Evolutionary conservation across 1,140 invertebrate species (phyloP), one percentile per base, ranked within the genome.

Genomic region (Camponotus floridanus): DNA sequence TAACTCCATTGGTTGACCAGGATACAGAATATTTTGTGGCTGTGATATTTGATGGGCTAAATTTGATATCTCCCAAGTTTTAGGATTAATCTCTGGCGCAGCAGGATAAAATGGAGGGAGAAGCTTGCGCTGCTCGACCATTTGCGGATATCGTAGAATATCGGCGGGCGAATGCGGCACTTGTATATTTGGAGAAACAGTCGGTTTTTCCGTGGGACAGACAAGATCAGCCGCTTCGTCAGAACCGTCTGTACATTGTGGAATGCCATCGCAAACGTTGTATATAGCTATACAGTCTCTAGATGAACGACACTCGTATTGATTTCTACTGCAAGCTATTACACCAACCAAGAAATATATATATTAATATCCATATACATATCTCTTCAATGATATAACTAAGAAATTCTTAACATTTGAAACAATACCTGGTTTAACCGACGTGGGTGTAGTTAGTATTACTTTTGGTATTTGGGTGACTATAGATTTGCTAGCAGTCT

Each of bases 271-370:
- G 92, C 99, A 99, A 3, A 98, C 98, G 94, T 99, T 99, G 94
- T 99, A 99, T 88, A 98, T 97, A 2, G 98, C 98, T 88, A 99
- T 99, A 92, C 99, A 99, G 93, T 99, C 98, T 36, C 97, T 96
- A 36, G 97, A 97, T 48, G 97, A 96, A 80, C 97, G 96, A 92
- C 98, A 99, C 93, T 98, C 97, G 92, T 98, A 99, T 93, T 99
- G 98, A 94, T 98, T 98, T 67, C 97, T 96, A 86, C 96, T 97
- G 94, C 98, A 98, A 76, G 96, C 94, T 90, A 26, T 62, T 21
- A 18, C 13, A n/a, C 31, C 57, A 65, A 68, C 11, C 11, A 48
- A 81, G 15, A 78, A 45, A 86, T 68, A 48, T 79, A 74, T 4
- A 51, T 61, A 13, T 85, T 85, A 80, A 31, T 59, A 76, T 39